Evolutionary conservation across 2,797 vertebrate species (phyloP).

Genomic region (Karalla daura): DNA sequence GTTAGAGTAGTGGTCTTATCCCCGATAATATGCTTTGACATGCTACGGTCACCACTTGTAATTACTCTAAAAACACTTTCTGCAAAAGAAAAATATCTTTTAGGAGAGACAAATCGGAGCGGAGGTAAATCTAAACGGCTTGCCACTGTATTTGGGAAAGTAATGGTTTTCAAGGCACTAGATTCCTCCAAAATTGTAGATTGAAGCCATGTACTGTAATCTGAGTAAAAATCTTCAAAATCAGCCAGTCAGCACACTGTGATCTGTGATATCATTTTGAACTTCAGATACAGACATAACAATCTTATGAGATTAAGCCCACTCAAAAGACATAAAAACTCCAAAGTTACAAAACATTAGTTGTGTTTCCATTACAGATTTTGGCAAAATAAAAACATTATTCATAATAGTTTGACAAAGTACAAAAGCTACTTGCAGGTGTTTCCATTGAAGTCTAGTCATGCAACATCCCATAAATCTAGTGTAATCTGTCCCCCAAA

Average conservation of each 20-base stretch:
- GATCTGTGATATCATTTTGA: too few species aligned
- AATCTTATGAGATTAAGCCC: too few species aligned
- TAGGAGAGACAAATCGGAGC: background rate
- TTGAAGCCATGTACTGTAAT: background rate
- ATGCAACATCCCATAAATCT: too few species aligned
- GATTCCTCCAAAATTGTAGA: background rate
- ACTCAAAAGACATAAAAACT: too few species aligned
- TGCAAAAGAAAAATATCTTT: background rate
- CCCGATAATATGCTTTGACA: constrained; percentile 3
- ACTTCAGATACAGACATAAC: background rate
- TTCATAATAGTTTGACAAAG: too few species aligned
- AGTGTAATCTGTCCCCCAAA: too few species aligned
- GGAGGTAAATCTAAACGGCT: background rate
- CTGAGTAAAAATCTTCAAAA: background rate
- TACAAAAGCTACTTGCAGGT: too few species aligned
- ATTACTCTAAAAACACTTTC: background rate
- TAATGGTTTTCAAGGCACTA: background rate
- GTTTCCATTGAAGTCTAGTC: too few species aligned
- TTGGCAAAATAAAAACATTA: too few species aligned
- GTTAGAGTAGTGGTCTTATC: background rate
- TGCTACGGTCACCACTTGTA: background rate
- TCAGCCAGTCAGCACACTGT: background rate
- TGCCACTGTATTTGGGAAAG: background rate
- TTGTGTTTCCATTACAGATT: too few species aligned
- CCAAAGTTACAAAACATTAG: too few species aligned